Evolutionary conservation across 2,797 vertebrate species (phyloP).

Genomic region (Xiphophorus birchmanni): DNA sequence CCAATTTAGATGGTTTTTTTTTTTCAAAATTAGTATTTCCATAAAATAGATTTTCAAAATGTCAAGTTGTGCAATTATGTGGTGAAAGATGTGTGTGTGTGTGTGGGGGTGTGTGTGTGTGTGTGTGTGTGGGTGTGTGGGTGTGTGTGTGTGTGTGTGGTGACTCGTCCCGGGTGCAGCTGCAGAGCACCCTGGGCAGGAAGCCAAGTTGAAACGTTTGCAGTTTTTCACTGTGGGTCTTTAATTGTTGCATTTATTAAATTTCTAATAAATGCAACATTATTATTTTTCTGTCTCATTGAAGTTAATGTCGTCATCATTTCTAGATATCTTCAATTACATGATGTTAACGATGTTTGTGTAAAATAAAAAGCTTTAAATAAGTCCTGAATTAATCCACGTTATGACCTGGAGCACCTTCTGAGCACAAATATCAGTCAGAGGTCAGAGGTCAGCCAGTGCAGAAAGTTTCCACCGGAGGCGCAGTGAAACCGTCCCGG

Average conservation of each 20-base stretch:
- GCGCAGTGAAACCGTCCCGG: neutral
- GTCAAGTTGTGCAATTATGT: too few species aligned
- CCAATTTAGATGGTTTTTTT: too few species aligned
- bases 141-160: too few species aligned
- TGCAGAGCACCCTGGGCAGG: neutral
- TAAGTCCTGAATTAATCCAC: neutral
- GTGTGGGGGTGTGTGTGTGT: neutral
- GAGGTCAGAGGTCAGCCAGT: neutral
- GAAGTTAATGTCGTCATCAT: neutral
- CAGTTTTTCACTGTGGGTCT: neutral
- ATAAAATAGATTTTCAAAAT: too few species aligned
- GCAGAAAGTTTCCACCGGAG: neutral
- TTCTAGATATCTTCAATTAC: neutral
- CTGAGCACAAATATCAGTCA: neutral
- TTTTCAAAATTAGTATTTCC: too few species aligned
- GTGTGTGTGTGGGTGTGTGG: too few species aligned
- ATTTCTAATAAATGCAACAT: too few species aligned
- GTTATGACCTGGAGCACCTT: neutral
- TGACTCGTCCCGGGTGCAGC: too few species aligned
- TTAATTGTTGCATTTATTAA: neutral
- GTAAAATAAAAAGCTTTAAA: neutral
- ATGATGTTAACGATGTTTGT: neutral
- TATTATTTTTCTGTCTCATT: neutral
- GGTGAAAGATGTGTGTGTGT: too few species aligned
- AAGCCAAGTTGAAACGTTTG: neutral